Conservation (phyloP, 2,888 invertebrate species). For the Pheosia gnoma region DNA sequence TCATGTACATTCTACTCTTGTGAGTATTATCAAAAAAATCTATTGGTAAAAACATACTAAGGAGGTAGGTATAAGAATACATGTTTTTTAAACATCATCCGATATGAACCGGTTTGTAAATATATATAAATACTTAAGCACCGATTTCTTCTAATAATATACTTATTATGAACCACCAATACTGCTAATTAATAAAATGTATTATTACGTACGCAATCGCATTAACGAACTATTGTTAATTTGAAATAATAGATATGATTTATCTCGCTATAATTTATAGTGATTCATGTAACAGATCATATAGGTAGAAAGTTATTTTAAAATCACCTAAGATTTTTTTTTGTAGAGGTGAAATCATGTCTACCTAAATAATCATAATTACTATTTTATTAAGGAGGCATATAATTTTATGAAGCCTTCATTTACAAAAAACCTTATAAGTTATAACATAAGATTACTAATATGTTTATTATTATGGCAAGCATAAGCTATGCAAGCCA, state of each 20-base stretch:
- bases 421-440: too few relatives aligned
- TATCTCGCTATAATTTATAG: neutral
- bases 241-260: neutral
- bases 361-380: constrained; percentile 10
- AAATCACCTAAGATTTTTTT: neutral
- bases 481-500: too few relatives aligned
- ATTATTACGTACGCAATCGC: too few relatives aligned
- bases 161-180: too few relatives aligned
- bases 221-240: neutral
- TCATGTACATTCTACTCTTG: neutral
- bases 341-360: neutral
- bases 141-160: too few relatives aligned
- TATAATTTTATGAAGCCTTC: too few relatives aligned
- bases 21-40: too few relatives aligned
- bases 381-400: neutral
- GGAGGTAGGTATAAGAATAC: neutral
- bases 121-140: too few relatives aligned
- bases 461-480: too few relatives aligned
- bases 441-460: too few relatives aligned
- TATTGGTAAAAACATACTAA: too few relatives aligned
- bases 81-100: constrained; percentile 1
- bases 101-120: neutral
- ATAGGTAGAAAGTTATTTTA: neutral
- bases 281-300: neutral
- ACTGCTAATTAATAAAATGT: too few relatives aligned